Percentiles rank a stretch among this genome's conserved stretches.
phyloP scores from a whole-genome alignment of 2,113 vertebrate genomes.

The Nycticorax nycticorax region DNA sequence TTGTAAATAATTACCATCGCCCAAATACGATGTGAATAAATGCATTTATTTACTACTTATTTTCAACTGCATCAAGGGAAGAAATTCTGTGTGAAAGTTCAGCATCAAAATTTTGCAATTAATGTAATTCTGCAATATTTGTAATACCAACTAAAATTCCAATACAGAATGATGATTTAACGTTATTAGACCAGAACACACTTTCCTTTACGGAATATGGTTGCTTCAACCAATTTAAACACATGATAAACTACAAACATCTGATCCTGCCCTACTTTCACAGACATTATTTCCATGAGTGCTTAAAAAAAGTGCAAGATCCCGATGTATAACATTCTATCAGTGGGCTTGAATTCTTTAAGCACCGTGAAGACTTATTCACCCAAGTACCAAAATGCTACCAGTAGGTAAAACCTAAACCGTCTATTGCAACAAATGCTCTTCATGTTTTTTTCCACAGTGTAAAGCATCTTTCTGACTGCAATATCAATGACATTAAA shows the following conservation, averaged over 20 bases:
- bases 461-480: background rate
- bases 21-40: background rate
- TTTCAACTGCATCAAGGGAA: background rate
- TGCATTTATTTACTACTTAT: background rate
- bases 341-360: background rate
- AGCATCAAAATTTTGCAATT: background rate
- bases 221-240: background rate
- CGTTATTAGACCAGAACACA: background rate
- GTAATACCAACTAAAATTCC: background rate
- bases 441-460: background rate
- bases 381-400: background rate
- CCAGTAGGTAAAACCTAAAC: background rate
- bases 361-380: background rate
- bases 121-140: background rate
- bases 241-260: background rate
- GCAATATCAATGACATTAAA: conserved; percentile 10
- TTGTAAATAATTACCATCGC: background rate
- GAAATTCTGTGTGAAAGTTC: background rate
- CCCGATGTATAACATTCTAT: background rate
- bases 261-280: background rate
- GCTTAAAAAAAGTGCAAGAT: background rate
- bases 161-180: background rate
- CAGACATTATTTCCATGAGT: background rate
- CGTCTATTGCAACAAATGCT: background rate
- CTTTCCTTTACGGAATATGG: background rate